Base-by-base conservation (phyloP, 2,888 invertebrate species). In the Pristionchus maxplancki region DNA sequence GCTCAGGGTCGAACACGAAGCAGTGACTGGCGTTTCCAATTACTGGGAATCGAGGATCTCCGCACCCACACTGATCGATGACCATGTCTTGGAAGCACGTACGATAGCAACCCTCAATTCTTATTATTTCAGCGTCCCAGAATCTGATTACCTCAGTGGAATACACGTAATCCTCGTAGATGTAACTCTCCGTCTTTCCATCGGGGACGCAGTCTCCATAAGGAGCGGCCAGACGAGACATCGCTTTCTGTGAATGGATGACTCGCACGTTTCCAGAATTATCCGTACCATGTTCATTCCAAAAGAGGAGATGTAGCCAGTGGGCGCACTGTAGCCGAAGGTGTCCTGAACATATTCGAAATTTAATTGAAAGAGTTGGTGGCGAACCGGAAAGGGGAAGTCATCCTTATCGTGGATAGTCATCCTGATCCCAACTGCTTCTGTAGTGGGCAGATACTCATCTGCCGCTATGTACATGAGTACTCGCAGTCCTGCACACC, bases 121-220 rank as follows among this genome's bases (percentile, higher is more conserved):
- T n/a, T n/a, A n/a, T n/a, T n/a, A n/a, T n/a, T n/a, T n/a, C n/a
- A n/a, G n/a, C n/a, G n/a, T n/a, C n/a, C n/a, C n/a, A n/a, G n/a
- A n/a, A n/a, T n/a, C n/a, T n/a, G n/a, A n/a, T n/a, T n/a, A 93
- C 93, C 89, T 94, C 94, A 8, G 93, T 92, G 1, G 94, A 93
- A 82, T 94, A 94, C 13, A 89, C 89, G 82, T 90, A 93, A 13
- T 91, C 92, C 86, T 91, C 89, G 89, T 94, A 94, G 85, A 94
- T 93, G 89, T 94, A 94, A 44, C 40, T 88, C n/a, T 53, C 44
- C 4, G 88, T 88, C 58, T 88, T 88, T 48, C 88, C 82, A 82
- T 92, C 92, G 2, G 90, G 90, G 0, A 93, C 90, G 89, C 94
- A 94, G 83, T 94, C 93, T 34, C 94, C 94, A 89, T 93, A 94